A percentile compares a stretch with the other conserved stretches of the same genome.
Conservation (phyloP, 2,888 invertebrate genomes). For the Harpagoxenus sublaevis region DNA sequence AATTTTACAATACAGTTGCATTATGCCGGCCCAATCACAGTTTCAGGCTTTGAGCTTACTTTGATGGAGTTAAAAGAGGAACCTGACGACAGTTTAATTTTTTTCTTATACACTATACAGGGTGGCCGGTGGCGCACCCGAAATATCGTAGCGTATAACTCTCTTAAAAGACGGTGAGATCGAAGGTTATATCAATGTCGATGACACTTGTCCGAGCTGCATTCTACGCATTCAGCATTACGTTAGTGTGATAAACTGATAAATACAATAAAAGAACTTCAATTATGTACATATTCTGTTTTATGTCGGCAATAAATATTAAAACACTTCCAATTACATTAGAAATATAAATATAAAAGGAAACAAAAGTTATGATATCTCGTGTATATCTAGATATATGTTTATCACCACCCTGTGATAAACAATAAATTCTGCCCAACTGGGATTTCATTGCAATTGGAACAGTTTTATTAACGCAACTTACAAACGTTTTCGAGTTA, state of each 20-base stretch:
- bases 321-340: not conserved
- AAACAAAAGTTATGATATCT: not conserved
- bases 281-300: not conserved
- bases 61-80: not conserved
- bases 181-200: not conserved
- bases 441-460: not conserved
- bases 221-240: not conserved
- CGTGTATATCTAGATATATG: too few relatives aligned
- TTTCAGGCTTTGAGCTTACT: not conserved
- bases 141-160: not conserved
- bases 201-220: not conserved
- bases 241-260: not conserved
- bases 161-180: not conserved
- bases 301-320: not conserved
- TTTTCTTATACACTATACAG: not conserved
- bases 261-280: not conserved
- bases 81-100: not conserved
- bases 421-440: conserved; percentile 14
- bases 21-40: conserved; percentile 25
- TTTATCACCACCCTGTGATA: not conserved
- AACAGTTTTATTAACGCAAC: conserved; percentile 27
- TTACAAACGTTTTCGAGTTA: conserved; percentile 4
- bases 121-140: not conserved
- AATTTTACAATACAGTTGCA: conserved; percentile 47
- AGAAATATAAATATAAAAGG: not conserved